These are phyloP conservation scores for Premnoplex brunnescens DNA, from an alignment of 2,797 vertebrate genomes.

Conservation along the genomic window DNA sequence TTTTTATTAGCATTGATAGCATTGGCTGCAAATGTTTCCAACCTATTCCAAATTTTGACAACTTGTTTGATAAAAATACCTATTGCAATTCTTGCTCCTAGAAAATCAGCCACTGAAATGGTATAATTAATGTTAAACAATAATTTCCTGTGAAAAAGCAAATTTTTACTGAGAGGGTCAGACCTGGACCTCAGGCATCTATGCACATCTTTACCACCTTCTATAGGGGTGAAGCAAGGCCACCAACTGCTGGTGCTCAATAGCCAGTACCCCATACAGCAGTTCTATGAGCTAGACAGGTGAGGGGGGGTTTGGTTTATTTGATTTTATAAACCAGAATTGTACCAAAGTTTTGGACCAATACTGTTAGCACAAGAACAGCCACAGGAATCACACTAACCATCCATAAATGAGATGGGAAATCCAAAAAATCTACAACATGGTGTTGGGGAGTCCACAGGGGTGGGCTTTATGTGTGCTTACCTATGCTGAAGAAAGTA, in stretches of 20 bases:
- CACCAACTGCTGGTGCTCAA: not conserved
- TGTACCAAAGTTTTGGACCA: not conserved
- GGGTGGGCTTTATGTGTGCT: rapidly evolving
- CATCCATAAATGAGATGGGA: not conserved
- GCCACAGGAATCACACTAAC: not conserved
- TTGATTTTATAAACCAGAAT: not conserved
- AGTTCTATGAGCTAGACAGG: rapidly evolving
- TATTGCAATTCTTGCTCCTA: not conserved
- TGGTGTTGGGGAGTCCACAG: rapidly evolving
- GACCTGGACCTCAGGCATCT: not conserved
- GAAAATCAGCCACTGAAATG: not conserved
- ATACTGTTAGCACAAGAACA: not conserved
- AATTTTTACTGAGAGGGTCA: not conserved
- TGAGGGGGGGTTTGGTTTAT: rapidly evolving
- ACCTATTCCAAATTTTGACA: not conserved
- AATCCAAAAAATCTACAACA: not conserved
- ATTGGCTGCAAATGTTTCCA: not conserved
- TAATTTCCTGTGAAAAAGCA: not conserved
- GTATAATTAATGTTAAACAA: not conserved
- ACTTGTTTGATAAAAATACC: not conserved
- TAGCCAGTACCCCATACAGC: not conserved
- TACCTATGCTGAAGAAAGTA: not conserved
- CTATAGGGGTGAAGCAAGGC: not conserved
- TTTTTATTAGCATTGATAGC: not conserved
- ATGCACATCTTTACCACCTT: not conserved